Conservation (phyloP, 2,113 vertebrate species). For the Sterna hirundo region DNA sequence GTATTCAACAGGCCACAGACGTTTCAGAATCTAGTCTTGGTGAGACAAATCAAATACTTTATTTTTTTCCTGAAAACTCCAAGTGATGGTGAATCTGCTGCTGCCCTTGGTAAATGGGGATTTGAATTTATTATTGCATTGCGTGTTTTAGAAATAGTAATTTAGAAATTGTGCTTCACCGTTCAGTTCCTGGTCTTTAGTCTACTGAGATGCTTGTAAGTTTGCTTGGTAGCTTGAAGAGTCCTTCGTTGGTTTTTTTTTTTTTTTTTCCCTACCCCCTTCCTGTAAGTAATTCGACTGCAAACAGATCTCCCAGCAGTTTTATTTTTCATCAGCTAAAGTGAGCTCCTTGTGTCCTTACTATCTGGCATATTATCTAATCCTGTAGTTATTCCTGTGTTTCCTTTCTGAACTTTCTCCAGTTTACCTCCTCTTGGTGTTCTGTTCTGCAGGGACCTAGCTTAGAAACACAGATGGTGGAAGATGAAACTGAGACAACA, state of each 20-base stretch:
- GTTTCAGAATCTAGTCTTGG: neutral
- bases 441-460: slow-evolving; percentile 25
- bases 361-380: neutral
- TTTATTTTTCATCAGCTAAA: neutral
- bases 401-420: neutral
- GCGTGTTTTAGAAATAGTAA: neutral
- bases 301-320: neutral
- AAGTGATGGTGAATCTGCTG: neutral
- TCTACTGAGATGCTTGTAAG: neutral
- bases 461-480: slow-evolving; percentile 27
- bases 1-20: neutral
- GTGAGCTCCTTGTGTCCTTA: neutral
- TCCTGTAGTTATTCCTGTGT: neutral
- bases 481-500: slow-evolving; percentile 9
- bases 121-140: neutral
- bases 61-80: neutral
- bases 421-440: neutral
- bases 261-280: no score
- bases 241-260: neutral
- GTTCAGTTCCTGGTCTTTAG: neutral
- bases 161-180: neutral
- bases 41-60: neutral
- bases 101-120: neutral
- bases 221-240: neutral
- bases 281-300: neutral